Evolutionary conservation across 2,113 vertebrate genomes (phyloP).

Genomic region (Cryptotis parvus): DNA sequence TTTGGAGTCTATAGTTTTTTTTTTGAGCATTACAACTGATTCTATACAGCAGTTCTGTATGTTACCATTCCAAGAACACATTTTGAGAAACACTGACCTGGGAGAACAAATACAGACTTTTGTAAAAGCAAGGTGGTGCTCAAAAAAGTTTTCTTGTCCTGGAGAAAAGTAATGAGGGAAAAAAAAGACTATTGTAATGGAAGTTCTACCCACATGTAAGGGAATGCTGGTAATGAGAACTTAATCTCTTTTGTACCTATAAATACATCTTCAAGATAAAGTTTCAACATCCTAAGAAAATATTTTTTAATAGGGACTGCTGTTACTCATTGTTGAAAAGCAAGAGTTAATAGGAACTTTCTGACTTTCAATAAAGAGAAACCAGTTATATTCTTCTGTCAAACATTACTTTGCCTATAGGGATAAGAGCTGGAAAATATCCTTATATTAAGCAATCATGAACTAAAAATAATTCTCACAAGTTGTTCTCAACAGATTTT

Average conservation of each 20-base stretch:
- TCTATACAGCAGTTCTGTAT: no score
- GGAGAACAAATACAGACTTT: not conserved
- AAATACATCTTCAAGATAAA: not conserved
- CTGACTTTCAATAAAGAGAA: slow-evolving; percentile 54
- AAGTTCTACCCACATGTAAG: slow-evolving; percentile 2
- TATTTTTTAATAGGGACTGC: not conserved
- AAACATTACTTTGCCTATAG: slow-evolving; percentile 58
- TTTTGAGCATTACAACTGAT: no score
- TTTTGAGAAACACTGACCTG: not conserved
- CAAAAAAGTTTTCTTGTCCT: not conserved
- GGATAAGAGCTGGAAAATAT: slow-evolving; percentile 55
- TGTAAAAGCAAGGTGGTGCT: not conserved
- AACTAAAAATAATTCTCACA: slow-evolving; percentile 61
- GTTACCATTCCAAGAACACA: not conserved
- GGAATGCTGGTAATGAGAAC: not conserved
- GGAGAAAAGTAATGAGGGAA: not conserved
- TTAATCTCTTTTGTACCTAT: not conserved
- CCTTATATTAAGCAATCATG: slow-evolving; percentile 71
- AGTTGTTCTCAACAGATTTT: slow-evolving; percentile 70
- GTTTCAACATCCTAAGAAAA: not conserved
- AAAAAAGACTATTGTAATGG: not conserved
- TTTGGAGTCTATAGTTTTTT: not conserved
- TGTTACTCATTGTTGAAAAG: no score
- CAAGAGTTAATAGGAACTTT: not conserved
- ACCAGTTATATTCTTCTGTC: slow-evolving; percentile 48